Evolutionary conservation across 2,113 vertebrate genomes (phyloP).

Genomic region (Phylloscopus trochiloides): DNA sequence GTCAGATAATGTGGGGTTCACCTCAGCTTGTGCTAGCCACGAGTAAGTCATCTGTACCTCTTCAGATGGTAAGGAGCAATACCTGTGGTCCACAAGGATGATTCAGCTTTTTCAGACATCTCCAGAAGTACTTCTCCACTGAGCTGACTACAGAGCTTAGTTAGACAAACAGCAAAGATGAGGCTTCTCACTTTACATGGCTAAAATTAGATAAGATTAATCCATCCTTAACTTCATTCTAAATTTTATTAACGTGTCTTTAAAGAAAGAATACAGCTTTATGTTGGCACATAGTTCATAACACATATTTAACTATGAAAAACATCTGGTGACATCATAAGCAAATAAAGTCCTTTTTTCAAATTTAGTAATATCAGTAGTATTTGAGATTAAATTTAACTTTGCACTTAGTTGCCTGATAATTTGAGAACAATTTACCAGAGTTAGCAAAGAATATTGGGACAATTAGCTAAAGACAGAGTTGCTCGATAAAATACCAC

Average conservation of each 20-base stretch:
- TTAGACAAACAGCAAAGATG: background rate
- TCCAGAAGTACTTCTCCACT: background rate
- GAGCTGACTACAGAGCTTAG: background rate
- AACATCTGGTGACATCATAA: background rate
- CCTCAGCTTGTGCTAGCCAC: background rate
- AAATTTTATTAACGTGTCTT: background rate
- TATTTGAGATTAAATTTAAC: background rate
- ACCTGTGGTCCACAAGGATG: background rate
- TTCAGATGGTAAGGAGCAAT: background rate
- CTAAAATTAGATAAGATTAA: background rate
- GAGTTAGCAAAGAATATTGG: background rate
- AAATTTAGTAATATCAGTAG: background rate
- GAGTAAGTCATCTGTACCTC: background rate
- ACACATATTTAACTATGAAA: background rate
- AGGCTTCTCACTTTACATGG: background rate
- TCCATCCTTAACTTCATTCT: background rate
- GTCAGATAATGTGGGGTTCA: background rate
- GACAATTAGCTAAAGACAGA: background rate
- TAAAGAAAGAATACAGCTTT: background rate
- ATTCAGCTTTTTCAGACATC: background rate
- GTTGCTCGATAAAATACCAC: background rate
- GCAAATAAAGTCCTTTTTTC: background rate
- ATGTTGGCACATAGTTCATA: background rate
- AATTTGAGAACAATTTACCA: background rate
- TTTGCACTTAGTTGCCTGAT: background rate